A percentile compares a stretch with the other conserved stretches of the same genome.
Conservation (phyloP, 2,797 vertebrate genomes). For the Liparis tanakae region DNA sequence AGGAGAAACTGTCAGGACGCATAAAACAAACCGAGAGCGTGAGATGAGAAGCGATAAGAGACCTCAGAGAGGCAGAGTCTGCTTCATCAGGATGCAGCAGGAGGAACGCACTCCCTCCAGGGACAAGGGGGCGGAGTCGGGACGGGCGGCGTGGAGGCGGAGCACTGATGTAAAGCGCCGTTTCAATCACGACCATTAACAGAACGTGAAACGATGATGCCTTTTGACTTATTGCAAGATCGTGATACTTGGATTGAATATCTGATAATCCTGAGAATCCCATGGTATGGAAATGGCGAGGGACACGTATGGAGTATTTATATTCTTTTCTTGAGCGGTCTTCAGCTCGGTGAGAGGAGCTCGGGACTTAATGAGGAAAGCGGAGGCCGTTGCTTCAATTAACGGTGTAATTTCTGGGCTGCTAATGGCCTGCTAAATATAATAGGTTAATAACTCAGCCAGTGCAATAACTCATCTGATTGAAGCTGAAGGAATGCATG, state of each 20-base stretch:
- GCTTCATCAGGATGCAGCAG: slow-evolving; percentile 60
- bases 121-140: slow-evolving; percentile 35
- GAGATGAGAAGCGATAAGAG: slow-evolving; percentile 66
- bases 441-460: slow-evolving; percentile 59
- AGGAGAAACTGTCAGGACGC: slow-evolving; percentile 47
- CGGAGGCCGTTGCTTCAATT: slow-evolving; percentile 67
- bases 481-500: slow-evolving; percentile 14
- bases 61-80: slow-evolving; percentile 57
- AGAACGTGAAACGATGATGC: slow-evolving; percentile 30
- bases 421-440: slow-evolving; percentile 62
- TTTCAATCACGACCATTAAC: slow-evolving; percentile 30
- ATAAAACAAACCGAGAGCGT: slow-evolving; percentile 57
- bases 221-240: slow-evolving; percentile 29
- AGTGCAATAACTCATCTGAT: slow-evolving; percentile 71
- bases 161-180: not conserved
- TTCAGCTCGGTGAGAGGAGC: slow-evolving; percentile 25
- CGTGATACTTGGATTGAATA: slow-evolving; percentile 1
- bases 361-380: slow-evolving; percentile 47
- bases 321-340: slow-evolving; percentile 12
- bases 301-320: not conserved
- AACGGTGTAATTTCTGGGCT: slow-evolving; percentile 46
- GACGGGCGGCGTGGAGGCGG: slow-evolving; percentile 12
- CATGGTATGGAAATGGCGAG: not conserved
- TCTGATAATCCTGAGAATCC: slow-evolving; percentile 1
- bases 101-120: slow-evolving; percentile 39